phyloP scores from a whole-genome alignment of 2,113 vertebrate genomes.

The Micromys minutus region DNA sequence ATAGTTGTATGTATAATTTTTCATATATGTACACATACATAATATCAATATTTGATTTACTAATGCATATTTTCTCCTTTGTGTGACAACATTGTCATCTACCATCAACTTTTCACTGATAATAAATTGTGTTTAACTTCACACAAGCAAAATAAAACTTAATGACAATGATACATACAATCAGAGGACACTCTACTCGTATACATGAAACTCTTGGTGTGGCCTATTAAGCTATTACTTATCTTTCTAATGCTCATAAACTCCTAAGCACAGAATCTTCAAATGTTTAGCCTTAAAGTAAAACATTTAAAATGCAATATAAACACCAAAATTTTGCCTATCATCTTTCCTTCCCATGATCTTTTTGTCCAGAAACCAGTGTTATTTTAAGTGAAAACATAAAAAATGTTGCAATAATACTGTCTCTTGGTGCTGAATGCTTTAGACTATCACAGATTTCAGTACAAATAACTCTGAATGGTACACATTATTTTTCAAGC shows the following conservation, averaged over 20 bases:
- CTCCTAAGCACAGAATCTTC: background rate
- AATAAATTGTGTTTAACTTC: background rate
- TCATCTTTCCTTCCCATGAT: background rate
- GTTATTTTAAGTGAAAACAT: background rate
- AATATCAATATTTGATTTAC: background rate
- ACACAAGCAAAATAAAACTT: background rate
- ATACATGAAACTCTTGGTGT: background rate
- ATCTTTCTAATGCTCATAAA: conserved; percentile 13
- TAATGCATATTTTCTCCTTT: background rate
- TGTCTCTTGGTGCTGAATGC: background rate
- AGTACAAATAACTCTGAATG: background rate
- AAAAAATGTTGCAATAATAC: background rate
- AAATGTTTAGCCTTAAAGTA: background rate
- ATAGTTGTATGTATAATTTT: background rate
- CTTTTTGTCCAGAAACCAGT: background rate
- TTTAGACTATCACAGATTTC: background rate
- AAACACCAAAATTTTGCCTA: conserved; percentile 33
- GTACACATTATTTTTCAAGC: background rate
- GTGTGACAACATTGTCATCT: background rate
- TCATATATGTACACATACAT: background rate
- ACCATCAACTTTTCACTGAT: background rate
- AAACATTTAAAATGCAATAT: background rate
- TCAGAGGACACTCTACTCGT: background rate
- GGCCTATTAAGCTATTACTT: background rate
- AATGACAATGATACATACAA: background rate